Percentiles rank a stretch among this genome's conserved stretches.
These are phyloP conservation scores for Sthenelais limicola DNA, from an alignment of 2,888 invertebrate genomes.

Conservation along the genomic window DNA sequence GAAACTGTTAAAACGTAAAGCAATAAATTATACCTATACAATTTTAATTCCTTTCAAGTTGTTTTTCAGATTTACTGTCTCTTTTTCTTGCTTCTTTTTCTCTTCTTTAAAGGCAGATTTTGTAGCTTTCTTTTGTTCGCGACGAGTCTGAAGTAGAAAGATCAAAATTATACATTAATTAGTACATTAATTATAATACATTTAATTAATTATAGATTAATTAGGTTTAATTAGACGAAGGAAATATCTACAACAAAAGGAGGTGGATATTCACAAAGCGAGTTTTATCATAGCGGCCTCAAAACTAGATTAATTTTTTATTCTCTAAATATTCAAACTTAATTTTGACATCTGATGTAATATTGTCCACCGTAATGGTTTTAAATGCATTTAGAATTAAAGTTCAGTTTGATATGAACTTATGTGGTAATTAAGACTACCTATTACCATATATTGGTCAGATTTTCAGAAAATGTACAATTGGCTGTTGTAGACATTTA, in stretches of 20 bases:
- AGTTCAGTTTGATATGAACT: no score
- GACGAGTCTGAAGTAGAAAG: slow-evolving; percentile 61
- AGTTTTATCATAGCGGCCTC: neutral
- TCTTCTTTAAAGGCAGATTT: slow-evolving; percentile 66
- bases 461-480: no score
- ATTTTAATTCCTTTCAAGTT: slow-evolving; percentile 62
- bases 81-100: slow-evolving; percentile 62
- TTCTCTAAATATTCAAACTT: no score
- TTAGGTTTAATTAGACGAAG: no score
- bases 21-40: slow-evolving; percentile 12
- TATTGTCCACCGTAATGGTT: no score
- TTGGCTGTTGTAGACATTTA: no score
- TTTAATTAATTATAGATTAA: neutral
- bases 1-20: slow-evolving; percentile 13
- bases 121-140: slow-evolving; percentile 69
- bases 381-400: no score
- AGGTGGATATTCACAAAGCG: neutral
- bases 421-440: neutral
- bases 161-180: neutral
- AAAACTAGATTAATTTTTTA: neutral
- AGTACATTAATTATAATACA: neutral
- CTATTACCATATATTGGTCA: neutral
- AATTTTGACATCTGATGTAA: no score
- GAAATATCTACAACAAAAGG: no score
- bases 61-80: slow-evolving; percentile 58